Evolutionary conservation across 2,113 vertebrate genomes (phyloP).

Genomic region (Amphiprion percula): DNA sequence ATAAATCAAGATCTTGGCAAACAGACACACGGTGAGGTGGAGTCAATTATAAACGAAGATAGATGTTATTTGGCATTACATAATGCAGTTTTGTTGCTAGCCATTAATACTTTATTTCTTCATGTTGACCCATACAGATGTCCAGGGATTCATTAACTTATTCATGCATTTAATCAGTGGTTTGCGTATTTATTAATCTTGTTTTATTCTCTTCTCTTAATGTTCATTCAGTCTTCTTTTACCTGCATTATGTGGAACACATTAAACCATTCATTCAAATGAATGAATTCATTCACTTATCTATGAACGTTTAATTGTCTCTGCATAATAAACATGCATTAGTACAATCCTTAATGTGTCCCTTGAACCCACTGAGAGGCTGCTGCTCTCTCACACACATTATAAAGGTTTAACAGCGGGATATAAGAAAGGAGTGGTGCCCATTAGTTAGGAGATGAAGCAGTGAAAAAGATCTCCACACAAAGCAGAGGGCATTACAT

Average conservation of each 20-base stretch:
- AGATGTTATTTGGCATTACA: too few relatives aligned
- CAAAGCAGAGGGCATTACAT: slow-evolving; percentile 9
- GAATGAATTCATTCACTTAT: slow-evolving; percentile 3
- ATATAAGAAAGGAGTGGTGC: neutral
- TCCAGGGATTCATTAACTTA: neutral
- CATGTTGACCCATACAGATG: neutral
- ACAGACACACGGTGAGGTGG: too few relatives aligned
- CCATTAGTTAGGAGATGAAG: slow-evolving; percentile 8
- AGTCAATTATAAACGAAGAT: too few relatives aligned
- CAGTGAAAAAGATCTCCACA: neutral
- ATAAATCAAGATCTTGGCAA: neutral
- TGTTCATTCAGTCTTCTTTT: neutral
- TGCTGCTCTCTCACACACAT: slow-evolving; percentile 1
- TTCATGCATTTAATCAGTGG: neutral
- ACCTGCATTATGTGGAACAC: neutral
- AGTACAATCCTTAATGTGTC: slow-evolving; percentile 13
- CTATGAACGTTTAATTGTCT: slow-evolving; percentile 18
- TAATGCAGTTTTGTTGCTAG: too few relatives aligned
- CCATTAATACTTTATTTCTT: too few relatives aligned
- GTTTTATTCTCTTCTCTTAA: neutral
- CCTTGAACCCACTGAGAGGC: slow-evolving; percentile 1
- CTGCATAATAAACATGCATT: slow-evolving; percentile 18
- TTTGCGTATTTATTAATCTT: neutral
- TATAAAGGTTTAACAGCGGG: neutral
- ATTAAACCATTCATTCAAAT: neutral